Conservation (phyloP, 2,888 invertebrate genomes). For the Pinctada fucata region DNA sequence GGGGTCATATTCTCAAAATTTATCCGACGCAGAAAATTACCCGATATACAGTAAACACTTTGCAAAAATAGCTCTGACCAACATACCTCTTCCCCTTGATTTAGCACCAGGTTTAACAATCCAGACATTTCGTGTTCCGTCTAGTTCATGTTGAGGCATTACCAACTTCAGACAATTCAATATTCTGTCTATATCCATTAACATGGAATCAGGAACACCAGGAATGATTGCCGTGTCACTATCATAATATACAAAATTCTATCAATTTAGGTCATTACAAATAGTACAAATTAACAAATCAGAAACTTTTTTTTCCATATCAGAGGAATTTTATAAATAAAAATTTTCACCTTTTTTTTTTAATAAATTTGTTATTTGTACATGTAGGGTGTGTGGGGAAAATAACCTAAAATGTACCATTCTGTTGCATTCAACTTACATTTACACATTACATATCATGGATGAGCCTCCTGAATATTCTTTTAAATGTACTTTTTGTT, state of each 20-base stretch:
- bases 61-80: too few relatives aligned
- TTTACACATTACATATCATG: too few relatives aligned
- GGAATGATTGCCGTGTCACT: constrained; percentile 70
- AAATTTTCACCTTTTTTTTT: too few relatives aligned
- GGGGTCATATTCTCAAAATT: too few relatives aligned
- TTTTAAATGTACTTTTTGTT: too few relatives aligned
- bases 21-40: too few relatives aligned
- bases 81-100: constrained; percentile 86
- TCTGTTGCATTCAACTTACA: too few relatives aligned
- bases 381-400: too few relatives aligned
- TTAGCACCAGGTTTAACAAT: constrained; percentile 96
- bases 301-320: neutral
- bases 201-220: constrained; percentile 55
- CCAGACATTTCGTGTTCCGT: constrained; percentile 93
- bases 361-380: too few relatives aligned
- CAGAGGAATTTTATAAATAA: neutral
- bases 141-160: constrained; percentile 79
- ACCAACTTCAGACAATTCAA: constrained; percentile 81
- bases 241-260: constrained; percentile 16
- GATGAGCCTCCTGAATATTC: too few relatives aligned
- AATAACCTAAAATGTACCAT: too few relatives aligned
- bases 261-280: neutral
- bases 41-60: too few relatives aligned
- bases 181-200: constrained; percentile 79
- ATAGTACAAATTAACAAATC: neutral